These are phyloP conservation scores for Etheostoma perlongum DNA, from an alignment of 2,797 vertebrate genomes.

Conservation along the genomic window DNA sequence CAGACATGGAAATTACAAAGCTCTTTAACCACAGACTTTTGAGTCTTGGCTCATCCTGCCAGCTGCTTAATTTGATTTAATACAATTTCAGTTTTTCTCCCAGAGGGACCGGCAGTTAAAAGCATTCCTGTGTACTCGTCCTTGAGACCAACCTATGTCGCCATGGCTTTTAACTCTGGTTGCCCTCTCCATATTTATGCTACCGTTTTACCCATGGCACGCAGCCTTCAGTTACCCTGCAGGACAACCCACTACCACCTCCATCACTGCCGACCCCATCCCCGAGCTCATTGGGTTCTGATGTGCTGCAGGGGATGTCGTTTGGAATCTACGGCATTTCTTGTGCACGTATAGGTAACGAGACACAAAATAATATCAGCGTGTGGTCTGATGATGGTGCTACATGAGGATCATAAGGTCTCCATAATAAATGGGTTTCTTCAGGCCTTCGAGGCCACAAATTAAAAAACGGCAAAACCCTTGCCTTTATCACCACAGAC, in stretches of 20 bases:
- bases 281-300: not conserved
- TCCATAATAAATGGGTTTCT: not conserved
- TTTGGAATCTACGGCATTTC: not conserved
- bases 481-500: not conserved
- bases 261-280: not conserved
- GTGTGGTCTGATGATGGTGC: not conserved
- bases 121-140: conserved; percentile 72
- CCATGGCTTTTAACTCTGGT: conserved; percentile 59
- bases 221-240: conserved; percentile 18
- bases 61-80: conserved; percentile 64
- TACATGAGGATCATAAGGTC: not conserved
- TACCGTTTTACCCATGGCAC: conserved; percentile 28
- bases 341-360: not conserved
- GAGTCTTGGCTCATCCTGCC: conserved; percentile 41
- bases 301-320: not conserved
- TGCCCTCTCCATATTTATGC: conserved; percentile 38
- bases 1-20: conserved; percentile 46
- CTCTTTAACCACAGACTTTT: conserved; percentile 42
- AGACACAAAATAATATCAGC: not conserved
- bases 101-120: conserved; percentile 63
- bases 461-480: not conserved
- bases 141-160: conserved; percentile 51
- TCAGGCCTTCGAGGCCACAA: not conserved
- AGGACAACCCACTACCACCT: not conserved
- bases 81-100: conserved; percentile 55